Percentiles rank a stretch among this genome's conserved stretches.
Conservation (phyloP, 2,888 invertebrate species). For the Synanthedon vespiformis region DNA sequence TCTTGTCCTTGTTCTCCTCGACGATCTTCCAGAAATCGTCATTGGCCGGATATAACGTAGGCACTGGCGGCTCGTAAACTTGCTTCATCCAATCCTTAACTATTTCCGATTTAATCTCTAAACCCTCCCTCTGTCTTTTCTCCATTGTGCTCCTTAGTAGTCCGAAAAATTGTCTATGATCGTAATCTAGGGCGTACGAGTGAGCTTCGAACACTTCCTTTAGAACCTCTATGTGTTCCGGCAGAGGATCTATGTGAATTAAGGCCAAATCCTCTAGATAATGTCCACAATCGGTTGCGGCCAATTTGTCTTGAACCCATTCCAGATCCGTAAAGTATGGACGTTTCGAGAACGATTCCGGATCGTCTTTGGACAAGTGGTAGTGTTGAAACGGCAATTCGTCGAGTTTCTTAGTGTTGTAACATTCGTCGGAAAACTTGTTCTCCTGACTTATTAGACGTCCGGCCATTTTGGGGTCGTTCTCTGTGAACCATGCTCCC, state of each 20-base stretch:
- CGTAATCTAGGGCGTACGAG: conserved; percentile 80
- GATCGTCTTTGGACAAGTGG: conserved; percentile 66
- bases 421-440: conserved; percentile 65
- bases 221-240: conserved; percentile 69
- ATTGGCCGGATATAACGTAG: conserved; percentile 72
- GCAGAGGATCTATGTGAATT: conserved; percentile 52
- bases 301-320: conserved; percentile 85
- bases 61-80: conserved; percentile 67
- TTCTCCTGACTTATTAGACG: conserved; percentile 72
- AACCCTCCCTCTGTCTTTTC: conserved; percentile 40
- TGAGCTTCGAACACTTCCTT: conserved; percentile 79
- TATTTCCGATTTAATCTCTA: conserved; percentile 38
- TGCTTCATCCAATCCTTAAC: conserved; percentile 56
- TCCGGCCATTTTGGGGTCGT: conserved; percentile 68
- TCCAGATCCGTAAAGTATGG: conserved; percentile 79
- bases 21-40: conserved; percentile 48
- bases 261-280: conserved; percentile 82
- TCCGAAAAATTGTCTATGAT: conserved; percentile 85
- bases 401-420: conserved; percentile 83
- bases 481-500: conserved; percentile 72
- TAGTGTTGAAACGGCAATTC: conserved; percentile 85
- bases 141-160: conserved; percentile 61
- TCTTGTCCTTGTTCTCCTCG: conserved; percentile 39
- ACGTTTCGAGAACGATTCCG: conserved; percentile 72
- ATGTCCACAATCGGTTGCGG: conserved; percentile 80